These are phyloP conservation scores for Galaxias olidus DNA, from an alignment of 2,797 vertebrate genomes.

Conservation along the genomic window DNA sequence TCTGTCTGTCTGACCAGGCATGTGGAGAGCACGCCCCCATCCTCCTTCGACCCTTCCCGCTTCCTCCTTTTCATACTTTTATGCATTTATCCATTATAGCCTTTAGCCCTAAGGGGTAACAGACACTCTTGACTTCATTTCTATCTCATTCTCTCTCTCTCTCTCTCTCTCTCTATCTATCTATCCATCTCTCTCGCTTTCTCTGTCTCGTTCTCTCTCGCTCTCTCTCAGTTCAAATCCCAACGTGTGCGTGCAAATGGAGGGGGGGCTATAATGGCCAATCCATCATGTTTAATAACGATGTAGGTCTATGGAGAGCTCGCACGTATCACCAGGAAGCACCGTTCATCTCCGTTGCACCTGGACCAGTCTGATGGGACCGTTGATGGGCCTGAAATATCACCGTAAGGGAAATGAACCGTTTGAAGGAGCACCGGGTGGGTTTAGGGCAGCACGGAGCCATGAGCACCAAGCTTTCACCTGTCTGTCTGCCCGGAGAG, in stretches of 20 bases:
- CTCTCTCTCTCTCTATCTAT: conserved; percentile 60
- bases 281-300: conserved; percentile 92
- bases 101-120: conserved; percentile 79
- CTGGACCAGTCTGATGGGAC: conserved; percentile 62
- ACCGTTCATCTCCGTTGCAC: conserved; percentile 61
- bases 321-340: conserved; percentile 51
- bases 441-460: conserved; percentile 17
- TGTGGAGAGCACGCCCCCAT: conserved; percentile 71
- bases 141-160: conserved; percentile 52
- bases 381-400: conserved; percentile 47
- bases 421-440: conserved; percentile 27
- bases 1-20: conserved; percentile 75
- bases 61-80: conserved; percentile 85
- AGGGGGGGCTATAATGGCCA: conserved; percentile 80
- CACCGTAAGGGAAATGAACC: conserved; percentile 20
- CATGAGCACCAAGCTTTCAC: not conserved
- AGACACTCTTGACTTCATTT: conserved; percentile 79
- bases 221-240: conserved; percentile 34
- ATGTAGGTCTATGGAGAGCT: conserved; percentile 73
- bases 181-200: conserved; percentile 65
- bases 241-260: conserved; percentile 76
- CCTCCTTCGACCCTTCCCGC: conserved; percentile 75
- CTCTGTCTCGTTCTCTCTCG: conserved; percentile 57
- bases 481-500: not conserved
- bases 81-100: conserved; percentile 89